Conservation (phyloP, 2,888 invertebrate species). For the Erebia aethiops region DNA sequence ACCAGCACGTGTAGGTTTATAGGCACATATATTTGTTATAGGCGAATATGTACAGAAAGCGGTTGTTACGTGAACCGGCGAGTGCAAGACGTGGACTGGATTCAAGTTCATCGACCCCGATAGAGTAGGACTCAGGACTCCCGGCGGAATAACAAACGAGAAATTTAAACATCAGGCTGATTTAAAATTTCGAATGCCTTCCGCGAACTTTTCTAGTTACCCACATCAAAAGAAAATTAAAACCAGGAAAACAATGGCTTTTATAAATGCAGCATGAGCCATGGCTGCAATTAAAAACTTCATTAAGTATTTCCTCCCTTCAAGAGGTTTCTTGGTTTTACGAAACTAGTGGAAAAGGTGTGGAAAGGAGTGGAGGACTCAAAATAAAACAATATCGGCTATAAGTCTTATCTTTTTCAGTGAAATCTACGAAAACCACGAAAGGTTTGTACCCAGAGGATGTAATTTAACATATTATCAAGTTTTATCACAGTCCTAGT, state of each 20-base stretch:
- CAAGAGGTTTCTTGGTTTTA: not conserved
- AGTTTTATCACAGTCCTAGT: too few species aligned
- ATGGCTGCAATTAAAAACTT: not conserved
- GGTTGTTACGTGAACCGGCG: constrained; percentile 75
- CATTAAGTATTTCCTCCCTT: not conserved
- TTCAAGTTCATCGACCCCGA: constrained; percentile 73
- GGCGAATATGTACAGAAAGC: constrained; percentile 61
- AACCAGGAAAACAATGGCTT: not conserved
- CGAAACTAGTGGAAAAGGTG: not conserved
- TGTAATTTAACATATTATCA: too few species aligned
- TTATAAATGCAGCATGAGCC: not conserved
- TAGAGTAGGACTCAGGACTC: constrained; percentile 78
- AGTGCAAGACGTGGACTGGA: constrained; percentile 79
- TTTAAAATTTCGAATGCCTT: constrained; percentile 33
- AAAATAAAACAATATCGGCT: too few species aligned
- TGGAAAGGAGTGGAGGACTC: too few species aligned
- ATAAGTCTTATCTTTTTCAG: too few species aligned
- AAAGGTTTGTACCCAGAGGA: too few species aligned
- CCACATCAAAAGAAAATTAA: constrained; percentile 1
- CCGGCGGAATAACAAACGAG: constrained; percentile 69
- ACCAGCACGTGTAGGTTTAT: not conserved
- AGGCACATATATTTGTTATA: constrained; percentile 19
- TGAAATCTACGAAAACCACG: too few species aligned
- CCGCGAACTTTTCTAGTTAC: constrained; percentile 12
- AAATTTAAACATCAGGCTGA: constrained; percentile 40